Evolutionary conservation across 2,888 invertebrate species (phyloP).

Genomic region (Anarsia innoxiella): DNA sequence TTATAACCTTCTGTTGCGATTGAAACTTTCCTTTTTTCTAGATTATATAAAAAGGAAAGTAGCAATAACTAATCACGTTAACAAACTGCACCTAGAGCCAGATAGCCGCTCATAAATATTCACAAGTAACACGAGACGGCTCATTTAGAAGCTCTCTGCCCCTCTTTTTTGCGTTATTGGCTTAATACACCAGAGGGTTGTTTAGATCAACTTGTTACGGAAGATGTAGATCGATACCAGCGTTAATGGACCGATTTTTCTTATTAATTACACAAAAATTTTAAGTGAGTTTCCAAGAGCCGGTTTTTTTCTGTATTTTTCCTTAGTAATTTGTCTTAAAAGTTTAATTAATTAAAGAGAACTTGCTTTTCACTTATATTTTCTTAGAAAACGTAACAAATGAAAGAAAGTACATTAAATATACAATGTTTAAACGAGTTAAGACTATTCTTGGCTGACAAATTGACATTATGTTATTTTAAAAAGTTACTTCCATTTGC

Average conservation of each 20-base stretch:
- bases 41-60: conserved; percentile 11
- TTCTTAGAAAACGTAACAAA: too few relatives aligned
- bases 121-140: conserved; percentile 64
- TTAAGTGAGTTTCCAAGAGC: too few relatives aligned
- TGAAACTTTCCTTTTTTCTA: conserved; percentile 2
- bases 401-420: too few relatives aligned
- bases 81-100: conserved; percentile 39
- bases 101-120: conserved; percentile 69
- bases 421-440: too few relatives aligned
- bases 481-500: too few relatives aligned
- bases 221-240: conserved; percentile 53
- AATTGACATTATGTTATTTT: too few relatives aligned
- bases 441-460: too few relatives aligned
- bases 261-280: conserved; percentile 52
- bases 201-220: conserved; percentile 49
- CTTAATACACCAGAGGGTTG: conserved; percentile 64
- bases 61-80: conserved; percentile 42
- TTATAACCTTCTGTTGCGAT: too few relatives aligned
- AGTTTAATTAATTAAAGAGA: too few relatives aligned
- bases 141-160: conserved; percentile 61
- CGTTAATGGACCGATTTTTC: conserved; percentile 62
- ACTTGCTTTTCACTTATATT: too few relatives aligned
- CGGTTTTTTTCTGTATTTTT: too few relatives aligned
- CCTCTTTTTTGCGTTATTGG: conserved; percentile 71
- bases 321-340: too few relatives aligned